Percentiles rank a stretch among this genome's conserved stretches.
Conservation (phyloP, 2,797 vertebrate genomes). For the Enteromius fasciolatus region DNA sequence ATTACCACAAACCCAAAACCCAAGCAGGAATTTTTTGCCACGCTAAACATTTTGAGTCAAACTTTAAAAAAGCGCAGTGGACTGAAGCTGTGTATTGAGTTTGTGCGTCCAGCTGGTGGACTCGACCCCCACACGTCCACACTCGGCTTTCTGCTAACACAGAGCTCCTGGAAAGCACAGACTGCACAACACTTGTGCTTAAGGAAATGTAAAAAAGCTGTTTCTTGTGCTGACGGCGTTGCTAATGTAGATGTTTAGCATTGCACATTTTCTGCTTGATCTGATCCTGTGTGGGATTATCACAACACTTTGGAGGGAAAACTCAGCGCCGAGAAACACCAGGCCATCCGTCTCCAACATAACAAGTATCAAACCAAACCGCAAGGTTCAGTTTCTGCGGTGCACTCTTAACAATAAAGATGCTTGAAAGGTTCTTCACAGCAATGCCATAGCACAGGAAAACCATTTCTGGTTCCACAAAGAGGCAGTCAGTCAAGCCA, state of each 20-base stretch:
- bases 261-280: slow-evolving; percentile 85
- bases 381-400: not conserved
- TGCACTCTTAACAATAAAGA: too few relatives aligned
- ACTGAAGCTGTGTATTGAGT: slow-evolving; percentile 80
- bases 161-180: slow-evolving; percentile 79
- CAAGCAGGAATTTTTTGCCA: slow-evolving; percentile 82
- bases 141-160: slow-evolving; percentile 34
- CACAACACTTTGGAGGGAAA: slow-evolving; percentile 1
- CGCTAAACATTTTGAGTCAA: slow-evolving; percentile 76
- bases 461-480: too few relatives aligned
- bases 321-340: not conserved
- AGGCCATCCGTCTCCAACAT: not conserved
- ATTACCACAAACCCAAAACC: slow-evolving; percentile 81
- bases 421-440: too few relatives aligned
- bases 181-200: slow-evolving; percentile 77
- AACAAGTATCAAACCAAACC: not conserved
- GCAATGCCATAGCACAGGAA: too few relatives aligned
- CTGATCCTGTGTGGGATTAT: slow-evolving; percentile 77
- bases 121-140: slow-evolving; percentile 57
- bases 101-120: slow-evolving; percentile 77
- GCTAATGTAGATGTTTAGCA: slow-evolving; percentile 76
- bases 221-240: slow-evolving; percentile 58
- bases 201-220: slow-evolving; percentile 49
- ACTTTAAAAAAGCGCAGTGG: slow-evolving; percentile 62
- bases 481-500: too few relatives aligned